Conservation (phyloP, 2,113 vertebrate species). For the Boulengeromyrus knoepffleri region DNA sequence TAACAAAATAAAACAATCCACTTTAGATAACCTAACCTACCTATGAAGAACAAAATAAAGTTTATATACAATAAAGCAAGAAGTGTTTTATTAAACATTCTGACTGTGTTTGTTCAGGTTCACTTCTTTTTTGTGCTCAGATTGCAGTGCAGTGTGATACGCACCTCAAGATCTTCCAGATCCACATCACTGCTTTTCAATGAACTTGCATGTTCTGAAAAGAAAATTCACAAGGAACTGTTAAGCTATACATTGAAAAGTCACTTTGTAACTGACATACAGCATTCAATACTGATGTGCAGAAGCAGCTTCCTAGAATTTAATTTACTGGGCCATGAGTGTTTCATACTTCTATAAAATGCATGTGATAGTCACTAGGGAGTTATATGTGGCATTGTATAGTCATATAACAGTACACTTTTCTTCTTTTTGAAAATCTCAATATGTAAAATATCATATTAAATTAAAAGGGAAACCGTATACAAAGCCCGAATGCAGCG, state of each 20-base stretch:
- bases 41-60: not conserved
- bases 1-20: not conserved
- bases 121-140: not conserved
- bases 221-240: not conserved
- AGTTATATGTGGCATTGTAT: not conserved
- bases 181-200: too few species aligned
- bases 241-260: not conserved
- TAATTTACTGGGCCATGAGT: not conserved
- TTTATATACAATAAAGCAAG: not conserved
- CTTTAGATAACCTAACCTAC: not conserved
- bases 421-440: not conserved
- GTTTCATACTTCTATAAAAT: not conserved
- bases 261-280: not conserved
- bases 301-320: not conserved
- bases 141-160: not conserved
- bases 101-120: not conserved
- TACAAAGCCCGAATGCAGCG: not conserved
- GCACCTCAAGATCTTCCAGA: not conserved
- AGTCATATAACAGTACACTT: not conserved
- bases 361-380: not conserved
- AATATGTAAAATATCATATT: not conserved
- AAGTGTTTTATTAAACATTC: not conserved
- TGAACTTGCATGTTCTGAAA: not conserved
- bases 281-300: not conserved
- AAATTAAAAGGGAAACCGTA: not conserved